Conservation (phyloP, 2,888 invertebrate species). For the Hydrotaea diabolus region DNA sequence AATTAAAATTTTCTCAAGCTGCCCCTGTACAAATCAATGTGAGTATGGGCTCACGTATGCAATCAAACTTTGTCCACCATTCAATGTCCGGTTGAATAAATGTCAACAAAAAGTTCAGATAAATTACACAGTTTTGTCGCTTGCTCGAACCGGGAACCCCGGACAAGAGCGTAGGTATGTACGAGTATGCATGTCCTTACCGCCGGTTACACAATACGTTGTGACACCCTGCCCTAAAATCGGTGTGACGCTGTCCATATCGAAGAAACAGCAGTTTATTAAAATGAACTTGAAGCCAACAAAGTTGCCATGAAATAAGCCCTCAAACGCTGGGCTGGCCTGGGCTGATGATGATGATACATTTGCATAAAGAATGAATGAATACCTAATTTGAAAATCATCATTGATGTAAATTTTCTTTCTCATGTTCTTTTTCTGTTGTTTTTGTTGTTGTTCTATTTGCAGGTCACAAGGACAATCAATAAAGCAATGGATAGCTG, state of each 20-base stretch:
- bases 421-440: constrained; percentile 3
- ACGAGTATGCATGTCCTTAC: background rate
- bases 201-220: background rate
- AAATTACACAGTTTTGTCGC: background rate
- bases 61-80: background rate
- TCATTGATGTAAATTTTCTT: constrained; percentile 27
- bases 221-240: background rate
- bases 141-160: background rate
- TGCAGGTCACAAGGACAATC: constrained; percentile 66
- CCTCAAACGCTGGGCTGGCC: background rate
- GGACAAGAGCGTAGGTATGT: too few relatives aligned
- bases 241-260: background rate
- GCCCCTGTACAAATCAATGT: too few relatives aligned
- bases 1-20: too few relatives aligned
- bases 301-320: constrained; percentile 20
- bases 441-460: constrained; percentile 28
- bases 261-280: background rate
- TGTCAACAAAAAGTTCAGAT: constrained; percentile 3
- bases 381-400: constrained; percentile 29
- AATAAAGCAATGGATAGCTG: constrained; percentile 53
- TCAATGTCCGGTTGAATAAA: background rate
- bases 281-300: background rate
- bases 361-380: constrained; percentile 26
- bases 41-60: too few relatives aligned
- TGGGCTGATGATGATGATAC: background rate